Base-by-base conservation (phyloP, 2,888 invertebrate species). In the Lamellibrachia columna region DNA sequence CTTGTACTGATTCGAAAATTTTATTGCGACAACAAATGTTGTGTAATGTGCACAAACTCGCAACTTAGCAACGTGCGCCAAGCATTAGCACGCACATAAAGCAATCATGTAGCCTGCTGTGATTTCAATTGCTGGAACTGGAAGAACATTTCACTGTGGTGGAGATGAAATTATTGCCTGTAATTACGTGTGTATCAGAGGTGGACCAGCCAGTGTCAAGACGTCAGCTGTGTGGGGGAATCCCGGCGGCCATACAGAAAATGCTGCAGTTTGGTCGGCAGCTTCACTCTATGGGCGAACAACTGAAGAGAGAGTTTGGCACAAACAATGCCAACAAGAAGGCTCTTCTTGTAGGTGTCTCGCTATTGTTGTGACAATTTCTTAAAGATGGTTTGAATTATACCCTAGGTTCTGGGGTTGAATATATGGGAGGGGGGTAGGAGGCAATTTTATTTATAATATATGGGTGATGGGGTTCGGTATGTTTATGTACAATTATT, bases 221-320 rank as follows among this genome's bases (percentile, higher is more conserved):
- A 93, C 96, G 97, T 95, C 97, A 97, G 96, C 95, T 97, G 93
- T 97, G 98, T 95, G 97, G 98, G 94, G 98, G 98, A 90, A 97
- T 97, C 95, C 98, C 98, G 95, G 97, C 98, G 93, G 98, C 98
- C 15, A 98, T 99, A 94, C 98, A 99, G 97, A 98, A 98, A 95
- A 99, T 99, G 98, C 97, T 99, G 95, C 98, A 98, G 96, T 99
- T 99, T 97, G 99, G 99, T 52, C 98, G 98, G 95, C 99, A 99
- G 96, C 97, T 99, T 94, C 98, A 99, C 96, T 98, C 98, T 95
- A 98, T 99, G 98, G 98, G 98, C 96, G 98, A 98, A 96, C 97
- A 98, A 95, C 97, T 99, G 95, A 97, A 98, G 95, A 98, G 98
- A 95, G 98, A 98, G 95, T 98, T 98, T 96, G 98, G 98, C 94